Evolutionary conservation across 1,140 invertebrate species (phyloP), one percentile per base, ranked within the genome.

Genomic region (Bombus superbus): DNA sequence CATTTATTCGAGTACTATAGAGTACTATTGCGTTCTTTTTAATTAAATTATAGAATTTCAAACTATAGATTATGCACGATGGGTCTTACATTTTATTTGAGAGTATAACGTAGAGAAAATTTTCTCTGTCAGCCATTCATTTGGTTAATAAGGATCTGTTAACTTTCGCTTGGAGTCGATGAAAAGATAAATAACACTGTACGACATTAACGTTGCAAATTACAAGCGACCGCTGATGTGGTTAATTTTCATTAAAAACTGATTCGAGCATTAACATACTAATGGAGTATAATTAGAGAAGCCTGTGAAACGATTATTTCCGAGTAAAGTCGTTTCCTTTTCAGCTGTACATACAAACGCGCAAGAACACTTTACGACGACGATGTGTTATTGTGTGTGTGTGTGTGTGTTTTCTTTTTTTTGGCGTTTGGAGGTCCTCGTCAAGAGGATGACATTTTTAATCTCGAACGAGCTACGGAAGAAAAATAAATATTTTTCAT

Each of bases 341-440:
- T 72, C 69, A 74, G 53, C 71, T 82, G 80, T 74, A 59, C 71
- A 82, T 74, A 59, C 40, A 82, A 82, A 77, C 42, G 25, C 1
- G 25, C 4, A 40, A 25, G 35, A 32, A 64, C 62, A 62, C 44
- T 83, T 68, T 76, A 83, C 57, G 32, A 64, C 13, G 5, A 28
- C 22, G 53, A 82, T 68, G 44, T 66, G 35, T 66, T 62, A 32
- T n/a, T 22, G 9, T 15, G 3, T 2, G 32, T 32, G 32, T 22
- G 9, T 15, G 3, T 2, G 32, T 32, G 32, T 32, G 32, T 32
- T 32, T 32, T 32, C 32, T 32, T 32, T 32, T 4, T 62, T 6
- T 13, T 11, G 40, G 22, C 66, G 59, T 82, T 74, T 82, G 9
- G 71, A 47, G 40, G 38, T 38, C 25, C 22, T 22, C 40, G 42